Base-by-base conservation (phyloP, 2,797 vertebrate species). In the Acipenser oxyrinchus region DNA sequence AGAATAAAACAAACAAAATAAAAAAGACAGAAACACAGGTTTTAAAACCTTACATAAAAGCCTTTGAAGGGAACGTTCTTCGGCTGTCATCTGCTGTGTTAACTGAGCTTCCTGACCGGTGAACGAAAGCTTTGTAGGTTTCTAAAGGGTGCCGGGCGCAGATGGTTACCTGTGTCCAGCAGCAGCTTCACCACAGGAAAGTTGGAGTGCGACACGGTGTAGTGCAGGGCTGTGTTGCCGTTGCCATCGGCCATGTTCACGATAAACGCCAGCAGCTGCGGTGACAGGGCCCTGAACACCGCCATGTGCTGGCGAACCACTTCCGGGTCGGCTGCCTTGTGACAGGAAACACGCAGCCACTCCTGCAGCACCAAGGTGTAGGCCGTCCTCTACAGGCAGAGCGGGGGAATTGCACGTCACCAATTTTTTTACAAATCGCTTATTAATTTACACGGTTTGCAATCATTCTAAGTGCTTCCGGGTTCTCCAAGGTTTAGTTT, bases 201-300 rank as follows among this genome's bases (percentile, higher is more conserved):
- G 84, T 95, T 96, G 75, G 93, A 94, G 63, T 95, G 93, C 0
- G 94, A 96, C 70, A 96, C 93, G 0, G 92, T 93, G 81, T 95
- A 95, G 83, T 96, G 94, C 37, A 96, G 89, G 0, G 94, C 93
- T 0, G 93, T 95, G 73, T 96, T 96, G 12, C 93, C 94, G 0
- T 94, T 95, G 72, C 92, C 80, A 10, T 96, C 94, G 0, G 94
- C 91, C 80, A 95, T 94, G 88, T 96, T 96, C 82, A 96, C 88
- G 63, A 95, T 87, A 62, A 93, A 92, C 78, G 93, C 85, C 79
- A 96, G 86, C 81, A 96, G 86, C 74, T 88, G 89, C 0, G 87
- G 85, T 0, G 94, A 94, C 78, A 93, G 63, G 37, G 89, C 83
- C 72, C 81, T 78, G 71, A 95, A 94, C 1, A 87, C 75, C 58